Conservation (phyloP, 2,888 invertebrate genomes). For the Tenthredo mesomela region DNA sequence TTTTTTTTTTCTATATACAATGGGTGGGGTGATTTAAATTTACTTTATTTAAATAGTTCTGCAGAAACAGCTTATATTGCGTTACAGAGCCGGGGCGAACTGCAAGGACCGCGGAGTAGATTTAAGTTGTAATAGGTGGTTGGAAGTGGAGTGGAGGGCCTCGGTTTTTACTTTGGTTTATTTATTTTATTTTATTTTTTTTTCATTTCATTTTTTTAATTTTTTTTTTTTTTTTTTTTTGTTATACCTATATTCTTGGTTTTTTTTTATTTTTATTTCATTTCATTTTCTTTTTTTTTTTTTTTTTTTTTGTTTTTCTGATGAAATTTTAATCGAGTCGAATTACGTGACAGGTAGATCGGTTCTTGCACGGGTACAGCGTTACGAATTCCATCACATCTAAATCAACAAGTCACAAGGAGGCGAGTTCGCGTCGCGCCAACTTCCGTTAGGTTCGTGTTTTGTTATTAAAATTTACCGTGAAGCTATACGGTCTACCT, state of each 20-base stretch:
- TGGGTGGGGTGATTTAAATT: too few relatives aligned
- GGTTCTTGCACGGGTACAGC: conserved; percentile 48
- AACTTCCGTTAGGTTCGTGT: conserved; percentile 47
- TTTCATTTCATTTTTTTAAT: not conserved
- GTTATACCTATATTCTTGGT: not conserved
- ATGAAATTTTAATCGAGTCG: conserved; percentile 61
- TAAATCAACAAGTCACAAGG: conserved; percentile 56
- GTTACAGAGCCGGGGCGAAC: not conserved
- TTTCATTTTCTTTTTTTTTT: not conserved
- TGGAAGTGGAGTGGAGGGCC: not conserved
- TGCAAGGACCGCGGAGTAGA: not conserved
- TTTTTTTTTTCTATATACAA: too few relatives aligned
- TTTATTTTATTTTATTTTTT: not conserved
- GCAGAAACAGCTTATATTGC: too few relatives aligned
- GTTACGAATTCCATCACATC: conserved; percentile 55
- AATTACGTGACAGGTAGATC: conserved; percentile 59
- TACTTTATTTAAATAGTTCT: too few relatives aligned
- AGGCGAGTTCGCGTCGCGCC: conserved; percentile 38
- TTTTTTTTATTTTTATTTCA: not conserved
- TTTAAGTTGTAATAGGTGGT: not conserved
- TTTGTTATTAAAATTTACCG: conserved; percentile 52
- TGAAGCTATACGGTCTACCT: conserved; percentile 30
- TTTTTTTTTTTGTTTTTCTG: conserved; percentile 31
- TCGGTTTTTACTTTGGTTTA: not conserved
- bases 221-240: too few relatives aligned